These are phyloP conservation scores for Pyrgilauda ruficollis DNA, from an alignment of 2,113 vertebrate species.

Conservation along the genomic window DNA sequence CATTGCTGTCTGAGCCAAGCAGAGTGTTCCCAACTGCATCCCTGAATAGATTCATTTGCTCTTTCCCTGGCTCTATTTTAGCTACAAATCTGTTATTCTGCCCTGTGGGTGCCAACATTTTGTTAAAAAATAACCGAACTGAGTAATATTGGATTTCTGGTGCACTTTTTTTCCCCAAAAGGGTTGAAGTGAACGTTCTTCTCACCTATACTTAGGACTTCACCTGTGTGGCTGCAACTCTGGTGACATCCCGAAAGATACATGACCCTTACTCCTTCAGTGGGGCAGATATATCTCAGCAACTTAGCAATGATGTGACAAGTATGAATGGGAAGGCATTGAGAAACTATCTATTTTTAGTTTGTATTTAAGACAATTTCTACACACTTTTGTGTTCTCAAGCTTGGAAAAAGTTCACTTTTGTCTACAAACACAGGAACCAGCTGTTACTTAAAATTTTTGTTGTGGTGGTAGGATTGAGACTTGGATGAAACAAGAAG, in stretches of 20 bases:
- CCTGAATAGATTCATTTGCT: neutral
- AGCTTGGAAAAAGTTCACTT: neutral
- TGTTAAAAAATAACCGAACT: neutral
- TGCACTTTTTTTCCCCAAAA: accelerated
- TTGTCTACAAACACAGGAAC: neutral
- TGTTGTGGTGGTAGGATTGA: neutral
- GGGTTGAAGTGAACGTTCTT: neutral
- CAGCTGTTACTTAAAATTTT: neutral
- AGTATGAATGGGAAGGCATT: neutral
- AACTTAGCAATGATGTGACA: neutral
- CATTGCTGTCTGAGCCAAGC: neutral
- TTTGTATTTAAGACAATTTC: neutral
- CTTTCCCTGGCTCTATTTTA: neutral
- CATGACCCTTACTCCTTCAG: neutral
- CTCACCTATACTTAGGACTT: neutral
- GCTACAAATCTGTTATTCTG: neutral
- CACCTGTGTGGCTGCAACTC: neutral
- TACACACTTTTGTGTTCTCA: neutral
- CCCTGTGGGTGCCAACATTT: neutral
- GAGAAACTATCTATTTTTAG: neutral
- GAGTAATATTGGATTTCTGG: neutral
- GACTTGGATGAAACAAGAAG: neutral
- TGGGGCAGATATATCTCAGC: neutral
- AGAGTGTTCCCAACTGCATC: neutral
- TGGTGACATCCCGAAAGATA: accelerated